Conservation (phyloP, 1,140 invertebrate species). For the Trichomalopsis sarcophagae region DNA sequence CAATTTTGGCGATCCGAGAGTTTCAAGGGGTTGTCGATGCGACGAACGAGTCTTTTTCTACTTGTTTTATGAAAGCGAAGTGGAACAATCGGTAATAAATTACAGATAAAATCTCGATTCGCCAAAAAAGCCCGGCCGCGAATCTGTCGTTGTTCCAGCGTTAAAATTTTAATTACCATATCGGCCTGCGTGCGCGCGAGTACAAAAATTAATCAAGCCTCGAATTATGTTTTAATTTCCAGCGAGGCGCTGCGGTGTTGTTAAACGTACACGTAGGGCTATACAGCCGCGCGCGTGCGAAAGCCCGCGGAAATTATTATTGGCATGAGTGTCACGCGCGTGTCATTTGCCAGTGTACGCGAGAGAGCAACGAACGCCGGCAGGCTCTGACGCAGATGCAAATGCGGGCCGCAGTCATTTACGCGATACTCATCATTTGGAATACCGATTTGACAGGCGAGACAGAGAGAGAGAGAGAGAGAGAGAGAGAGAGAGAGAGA, state of each 20-base stretch:
- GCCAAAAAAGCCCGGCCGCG: not conserved
- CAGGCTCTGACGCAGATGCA: constrained; percentile 46
- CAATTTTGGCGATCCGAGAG: not conserved
- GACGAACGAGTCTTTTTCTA: not conserved
- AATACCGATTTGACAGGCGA: constrained; percentile 10
- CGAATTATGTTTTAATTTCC: constrained; percentile 28
- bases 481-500: not conserved
- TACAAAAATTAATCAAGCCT: constrained; percentile 6
- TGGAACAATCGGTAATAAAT: not conserved
- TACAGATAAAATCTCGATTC: not conserved
- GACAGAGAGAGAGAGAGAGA: not conserved
- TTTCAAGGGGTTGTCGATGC: not conserved
- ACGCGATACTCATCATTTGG: constrained; percentile 28
- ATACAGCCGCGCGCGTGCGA: not conserved
- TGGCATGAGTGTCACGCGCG: constrained; percentile 17
- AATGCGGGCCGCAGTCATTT: constrained; percentile 29
- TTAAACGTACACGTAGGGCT: not conserved
- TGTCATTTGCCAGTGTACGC: constrained; percentile 45
- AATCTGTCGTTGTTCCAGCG: not conserved
- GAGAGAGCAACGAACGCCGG: not conserved
- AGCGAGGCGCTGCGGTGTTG: not conserved
- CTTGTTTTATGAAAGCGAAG: too few species aligned
- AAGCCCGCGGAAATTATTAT: constrained; percentile 32
- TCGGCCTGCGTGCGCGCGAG: not conserved
- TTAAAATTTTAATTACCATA: constrained; percentile 36